Conservation (phyloP, 2,888 invertebrate genomes). For the Cryptosula pallasiana region DNA sequence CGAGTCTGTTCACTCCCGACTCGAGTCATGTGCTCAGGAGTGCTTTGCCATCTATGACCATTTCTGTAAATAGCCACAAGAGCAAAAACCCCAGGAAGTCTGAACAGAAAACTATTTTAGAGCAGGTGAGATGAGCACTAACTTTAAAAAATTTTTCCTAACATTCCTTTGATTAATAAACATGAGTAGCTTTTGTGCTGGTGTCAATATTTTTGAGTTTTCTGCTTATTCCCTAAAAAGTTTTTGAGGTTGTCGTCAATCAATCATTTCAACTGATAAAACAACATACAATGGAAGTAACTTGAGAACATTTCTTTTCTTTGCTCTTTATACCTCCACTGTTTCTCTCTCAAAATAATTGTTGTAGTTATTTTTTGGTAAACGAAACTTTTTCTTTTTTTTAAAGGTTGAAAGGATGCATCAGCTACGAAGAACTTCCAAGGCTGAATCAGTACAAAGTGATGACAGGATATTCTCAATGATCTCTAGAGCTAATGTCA, state of each 20-base stretch:
- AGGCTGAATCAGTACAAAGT: background rate
- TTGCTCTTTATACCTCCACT: too few relatives aligned
- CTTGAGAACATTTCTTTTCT: too few relatives aligned
- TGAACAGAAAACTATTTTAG: background rate
- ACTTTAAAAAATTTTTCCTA: too few relatives aligned
- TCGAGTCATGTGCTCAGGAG: background rate
- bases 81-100: background rate
- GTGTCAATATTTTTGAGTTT: too few relatives aligned
- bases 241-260: too few relatives aligned
- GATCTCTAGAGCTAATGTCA: background rate
- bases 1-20: background rate
- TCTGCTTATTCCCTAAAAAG: too few relatives aligned
- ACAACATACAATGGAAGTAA: too few relatives aligned
- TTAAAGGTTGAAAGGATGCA: constrained; percentile 13
- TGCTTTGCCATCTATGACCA: constrained; percentile 5
- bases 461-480: constrained; percentile 5
- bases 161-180: too few relatives aligned
- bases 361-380: too few relatives aligned
- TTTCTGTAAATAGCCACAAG: background rate
- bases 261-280: too few relatives aligned
- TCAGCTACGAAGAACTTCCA: background rate
- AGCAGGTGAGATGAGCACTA: constrained; percentile 7
- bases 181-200: too few relatives aligned
- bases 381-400: background rate
- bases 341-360: too few relatives aligned